Conservation (phyloP, 53 echinoderm and acorn worm genomes). For the Echinometra lucunter region DNA sequence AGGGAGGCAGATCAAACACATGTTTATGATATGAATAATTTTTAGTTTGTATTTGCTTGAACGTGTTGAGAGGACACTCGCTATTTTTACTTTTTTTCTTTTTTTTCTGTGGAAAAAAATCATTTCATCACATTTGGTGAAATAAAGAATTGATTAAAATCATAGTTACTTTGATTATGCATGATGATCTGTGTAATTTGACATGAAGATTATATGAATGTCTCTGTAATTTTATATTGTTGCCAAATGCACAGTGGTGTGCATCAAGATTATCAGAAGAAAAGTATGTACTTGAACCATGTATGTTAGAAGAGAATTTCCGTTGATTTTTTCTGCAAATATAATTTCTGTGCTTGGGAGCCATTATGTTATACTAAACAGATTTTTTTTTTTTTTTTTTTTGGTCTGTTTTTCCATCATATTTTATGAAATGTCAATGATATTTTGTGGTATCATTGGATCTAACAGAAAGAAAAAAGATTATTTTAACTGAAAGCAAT, state of each 20-base stretch:
- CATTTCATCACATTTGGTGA: background rate
- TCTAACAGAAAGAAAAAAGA: too few relatives aligned
- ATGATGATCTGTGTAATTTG: background rate
- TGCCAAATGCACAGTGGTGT: background rate
- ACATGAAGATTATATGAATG: background rate
- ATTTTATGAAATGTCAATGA: too few relatives aligned
- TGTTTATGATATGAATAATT: background rate
- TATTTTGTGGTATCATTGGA: too few relatives aligned
- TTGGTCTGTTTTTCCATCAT: too few relatives aligned
- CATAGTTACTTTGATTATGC: background rate
- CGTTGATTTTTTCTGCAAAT: background rate
- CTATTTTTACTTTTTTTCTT: background rate
- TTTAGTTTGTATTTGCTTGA: background rate
- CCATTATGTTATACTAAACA: background rate
- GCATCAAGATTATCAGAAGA: background rate
- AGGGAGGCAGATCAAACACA: background rate
- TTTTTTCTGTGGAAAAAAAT: background rate
- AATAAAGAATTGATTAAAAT: background rate
- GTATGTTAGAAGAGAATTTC: background rate
- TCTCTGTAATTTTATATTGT: background rate
- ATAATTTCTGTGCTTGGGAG: background rate
- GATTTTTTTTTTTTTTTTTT: background rate
- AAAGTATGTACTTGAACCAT: background rate
- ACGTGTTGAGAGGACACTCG: background rate
- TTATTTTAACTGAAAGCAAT: too few relatives aligned